A percentile compares a stretch with the other conserved stretches of the same genome.
These are phyloP conservation scores for Neodontobutis hainanensis DNA, from an alignment of 2,113 vertebrate genomes.

Conservation along the genomic window DNA sequence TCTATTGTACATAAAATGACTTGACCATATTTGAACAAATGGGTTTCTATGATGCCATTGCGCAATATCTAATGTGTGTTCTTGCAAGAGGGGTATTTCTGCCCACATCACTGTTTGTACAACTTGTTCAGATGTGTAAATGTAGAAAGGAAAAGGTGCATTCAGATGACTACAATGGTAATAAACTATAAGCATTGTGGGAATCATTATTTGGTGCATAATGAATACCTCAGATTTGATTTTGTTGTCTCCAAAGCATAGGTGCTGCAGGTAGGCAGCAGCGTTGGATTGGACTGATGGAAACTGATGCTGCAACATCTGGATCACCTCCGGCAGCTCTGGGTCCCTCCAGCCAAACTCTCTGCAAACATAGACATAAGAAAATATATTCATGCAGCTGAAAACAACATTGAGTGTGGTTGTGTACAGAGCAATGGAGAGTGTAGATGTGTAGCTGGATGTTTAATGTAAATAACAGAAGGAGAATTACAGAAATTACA, in stretches of 20 bases:
- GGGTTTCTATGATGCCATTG: neutral
- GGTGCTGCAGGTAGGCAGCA: conserved; percentile 97
- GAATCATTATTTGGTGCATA: too few relatives aligned
- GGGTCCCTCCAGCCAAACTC: conserved; percentile 99
- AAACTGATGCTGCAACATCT: conserved; percentile 99
- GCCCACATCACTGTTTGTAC: too few relatives aligned
- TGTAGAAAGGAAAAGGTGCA: too few relatives aligned
- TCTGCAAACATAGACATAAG: conserved; percentile 72
- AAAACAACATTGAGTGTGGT: neutral
- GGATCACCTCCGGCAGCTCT: conserved; percentile 98
- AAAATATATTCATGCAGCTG: neutral
- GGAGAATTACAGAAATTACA: neutral
- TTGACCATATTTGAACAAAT: neutral
- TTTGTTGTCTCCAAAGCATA: conserved; percentile 99
- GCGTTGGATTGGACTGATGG: conserved; percentile 98
- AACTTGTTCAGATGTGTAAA: too few relatives aligned
- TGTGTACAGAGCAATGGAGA: neutral
- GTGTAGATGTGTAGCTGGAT: neutral
- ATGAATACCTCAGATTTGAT: conserved; percentile 94
- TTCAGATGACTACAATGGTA: too few relatives aligned
- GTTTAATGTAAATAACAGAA: neutral
- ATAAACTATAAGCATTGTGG: too few relatives aligned
- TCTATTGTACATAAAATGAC: conserved; percentile 2
- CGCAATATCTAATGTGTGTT: neutral
- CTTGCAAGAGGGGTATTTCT: neutral